These are phyloP conservation scores for Melanogrammus aeglefinus DNA, from an alignment of 2,797 vertebrate species.

Conservation along the genomic window DNA sequence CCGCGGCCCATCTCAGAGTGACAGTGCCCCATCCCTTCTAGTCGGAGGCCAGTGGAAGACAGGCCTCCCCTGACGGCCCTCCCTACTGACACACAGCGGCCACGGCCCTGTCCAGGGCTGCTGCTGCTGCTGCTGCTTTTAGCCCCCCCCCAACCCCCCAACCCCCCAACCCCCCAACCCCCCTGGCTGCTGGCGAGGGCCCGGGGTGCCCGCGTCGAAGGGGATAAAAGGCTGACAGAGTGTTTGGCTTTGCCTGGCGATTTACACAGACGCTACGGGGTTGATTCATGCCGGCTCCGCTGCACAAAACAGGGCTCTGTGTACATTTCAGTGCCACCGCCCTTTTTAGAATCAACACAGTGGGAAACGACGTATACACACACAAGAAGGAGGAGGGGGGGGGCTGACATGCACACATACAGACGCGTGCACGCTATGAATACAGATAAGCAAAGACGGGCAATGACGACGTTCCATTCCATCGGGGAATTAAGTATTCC, in stretches of 20 bases:
- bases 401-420: background rate
- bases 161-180: slow-evolving; percentile 42
- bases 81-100: slow-evolving; percentile 44
- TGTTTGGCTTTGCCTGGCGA: slow-evolving; percentile 76
- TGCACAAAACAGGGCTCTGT: slow-evolving; percentile 79
- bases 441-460: slow-evolving; percentile 31
- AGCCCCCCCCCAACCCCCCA: slow-evolving; percentile 38
- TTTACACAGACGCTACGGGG: slow-evolving; percentile 68
- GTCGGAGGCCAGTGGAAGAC: slow-evolving; percentile 60
- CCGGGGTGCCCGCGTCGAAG: slow-evolving; percentile 45
- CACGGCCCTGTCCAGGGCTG: slow-evolving; percentile 61
- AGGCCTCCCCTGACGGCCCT: slow-evolving; percentile 58
- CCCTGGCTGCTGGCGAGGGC: slow-evolving; percentile 57
- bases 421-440: slow-evolving; percentile 9
- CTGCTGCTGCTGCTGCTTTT: slow-evolving; percentile 49
- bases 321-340: slow-evolving; percentile 69
- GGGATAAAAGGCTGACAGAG: slow-evolving; percentile 79
- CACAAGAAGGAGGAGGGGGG: slow-evolving; percentile 33
- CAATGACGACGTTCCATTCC: too few species aligned
- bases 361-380: slow-evolving; percentile 57
- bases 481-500: too few species aligned
- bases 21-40: slow-evolving; percentile 50
- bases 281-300: slow-evolving; percentile 75
- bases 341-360: slow-evolving; percentile 73
- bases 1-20: slow-evolving; percentile 59